Base-by-base conservation (phyloP, 2,888 invertebrate species). In the Xestia c-nigrum region DNA sequence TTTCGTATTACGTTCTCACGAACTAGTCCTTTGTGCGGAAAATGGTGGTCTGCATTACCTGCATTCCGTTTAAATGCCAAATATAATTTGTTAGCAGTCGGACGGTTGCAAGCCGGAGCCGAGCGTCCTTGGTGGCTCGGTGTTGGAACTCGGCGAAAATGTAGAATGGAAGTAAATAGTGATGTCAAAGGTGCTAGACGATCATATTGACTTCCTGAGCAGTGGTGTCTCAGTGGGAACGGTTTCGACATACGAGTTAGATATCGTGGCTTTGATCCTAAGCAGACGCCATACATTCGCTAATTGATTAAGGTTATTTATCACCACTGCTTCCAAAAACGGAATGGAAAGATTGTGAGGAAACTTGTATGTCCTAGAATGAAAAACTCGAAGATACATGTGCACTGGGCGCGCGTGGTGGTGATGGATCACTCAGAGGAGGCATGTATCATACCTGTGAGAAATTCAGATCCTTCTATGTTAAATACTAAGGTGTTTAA, bases 11-110 rank as follows among this genome's bases (percentile, higher is more conserved):
- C 72, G 76, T 81, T 57, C 55, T 50, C 61, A 46, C 31, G 43
- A 71, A 73, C 72, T 72, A 71, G 81, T 64, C 31, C 57, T 80
- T 77, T 57, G 57, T 77, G 24, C 66, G 61, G 61, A 59, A 72
- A 76, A 76, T 80, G 74, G 76, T 81, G 67, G 64, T 7, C 72
- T 72, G 75, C 86, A 87, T 87, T 85, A 81, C 81, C 72, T 72
- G 75, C 86, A 87, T 87, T 85, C 84, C 81, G n/a, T 43, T 78
- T 80, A 87, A 87, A 87, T 86, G 87, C 76, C 85, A 86, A 84
- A 86, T 78, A 69, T 81, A 84, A 84, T 85, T 78, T 63, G 66
- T 75, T 74, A 73, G 64, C 71, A 64, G 76, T 85, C 52, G 61
- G 46, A 76, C 61, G 68, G 63, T 61, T 63, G 70, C 65, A 66